Percentiles rank a stretch among this genome's conserved stretches.
phyloP scores from a whole-genome alignment of 2,888 invertebrate genomes.

The Hemaris fuciformis region DNA sequence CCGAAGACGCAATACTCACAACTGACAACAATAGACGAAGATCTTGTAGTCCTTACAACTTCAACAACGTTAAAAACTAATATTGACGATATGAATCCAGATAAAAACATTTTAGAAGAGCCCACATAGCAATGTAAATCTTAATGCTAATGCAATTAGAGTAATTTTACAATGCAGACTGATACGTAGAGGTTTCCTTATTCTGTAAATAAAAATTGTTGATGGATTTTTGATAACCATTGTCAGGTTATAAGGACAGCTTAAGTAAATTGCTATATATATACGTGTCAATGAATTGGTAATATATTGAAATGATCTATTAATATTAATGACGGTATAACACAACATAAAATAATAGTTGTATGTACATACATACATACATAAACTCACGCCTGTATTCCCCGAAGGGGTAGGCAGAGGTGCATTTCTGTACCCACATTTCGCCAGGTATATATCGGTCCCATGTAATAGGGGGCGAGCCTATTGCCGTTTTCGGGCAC shows the following conservation, averaged over 20 bases:
- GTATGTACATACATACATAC: too few species aligned
- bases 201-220: constrained; percentile 47
- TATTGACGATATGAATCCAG: constrained; percentile 36
- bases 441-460: too few species aligned
- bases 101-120: constrained; percentile 58
- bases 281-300: constrained; percentile 15
- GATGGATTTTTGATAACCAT: background rate
- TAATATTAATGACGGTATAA: background rate
- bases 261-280: constrained; percentile 20
- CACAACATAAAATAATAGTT: background rate
- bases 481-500: too few species aligned
- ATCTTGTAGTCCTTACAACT: constrained; percentile 57
- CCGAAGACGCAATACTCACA: constrained; percentile 71
- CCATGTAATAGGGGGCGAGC: too few species aligned
- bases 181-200: constrained; percentile 71
- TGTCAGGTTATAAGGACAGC: background rate
- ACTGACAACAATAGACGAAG: constrained; percentile 69
- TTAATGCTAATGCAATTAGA: constrained; percentile 52
- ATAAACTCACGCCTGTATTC: too few species aligned
- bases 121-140: constrained; percentile 67
- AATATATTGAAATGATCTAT: background rate
- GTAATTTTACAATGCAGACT: constrained; percentile 74
- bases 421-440: too few species aligned
- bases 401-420: too few species aligned
- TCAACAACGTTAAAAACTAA: constrained; percentile 58